Percentiles rank a stretch among this genome's conserved stretches.
These are phyloP conservation scores for Panulirus ornatus DNA, from an alignment of 1,140 invertebrate genomes.

Conservation along the genomic window DNA sequence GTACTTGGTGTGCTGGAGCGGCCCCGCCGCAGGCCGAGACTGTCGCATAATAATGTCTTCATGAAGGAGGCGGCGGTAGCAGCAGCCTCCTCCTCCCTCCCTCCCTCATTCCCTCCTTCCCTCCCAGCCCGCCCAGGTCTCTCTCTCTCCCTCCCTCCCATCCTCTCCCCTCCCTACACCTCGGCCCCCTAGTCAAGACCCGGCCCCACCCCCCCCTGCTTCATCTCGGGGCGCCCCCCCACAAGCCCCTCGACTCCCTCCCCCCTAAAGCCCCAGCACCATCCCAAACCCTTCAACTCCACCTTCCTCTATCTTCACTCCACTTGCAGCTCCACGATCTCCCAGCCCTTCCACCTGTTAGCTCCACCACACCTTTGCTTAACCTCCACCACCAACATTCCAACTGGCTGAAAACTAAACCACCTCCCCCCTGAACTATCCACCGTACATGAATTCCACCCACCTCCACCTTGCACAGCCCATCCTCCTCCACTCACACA, in stretches of 20 bases:
- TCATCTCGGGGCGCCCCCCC: no score
- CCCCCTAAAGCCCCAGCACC: background rate
- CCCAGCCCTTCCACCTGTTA: background rate
- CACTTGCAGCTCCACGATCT: background rate
- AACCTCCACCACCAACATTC: no score
- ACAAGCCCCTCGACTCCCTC: no score
- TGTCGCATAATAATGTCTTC: conserved; percentile 56
- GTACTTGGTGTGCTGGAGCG: conserved; percentile 14
- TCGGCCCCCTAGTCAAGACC: background rate
- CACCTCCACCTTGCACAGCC: background rate
- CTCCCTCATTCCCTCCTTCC: background rate
- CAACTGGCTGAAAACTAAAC: no score
- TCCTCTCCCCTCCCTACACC: background rate
- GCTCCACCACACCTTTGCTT: background rate
- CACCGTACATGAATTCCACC: background rate
- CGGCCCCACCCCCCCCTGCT: conserved; percentile 18
- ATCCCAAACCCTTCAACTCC: background rate
- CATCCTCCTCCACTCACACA: background rate
- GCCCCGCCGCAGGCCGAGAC: background rate
- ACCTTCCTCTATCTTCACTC: background rate
- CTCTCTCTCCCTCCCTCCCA: background rate
- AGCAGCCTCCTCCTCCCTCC: background rate
- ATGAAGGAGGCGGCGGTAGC: conserved; percentile 16
- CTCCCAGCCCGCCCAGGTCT: no score
- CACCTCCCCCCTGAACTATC: background rate